Evolutionary conservation across 2,888 invertebrate genomes (phyloP).

Genomic region (Syrphus vitripennis): DNA sequence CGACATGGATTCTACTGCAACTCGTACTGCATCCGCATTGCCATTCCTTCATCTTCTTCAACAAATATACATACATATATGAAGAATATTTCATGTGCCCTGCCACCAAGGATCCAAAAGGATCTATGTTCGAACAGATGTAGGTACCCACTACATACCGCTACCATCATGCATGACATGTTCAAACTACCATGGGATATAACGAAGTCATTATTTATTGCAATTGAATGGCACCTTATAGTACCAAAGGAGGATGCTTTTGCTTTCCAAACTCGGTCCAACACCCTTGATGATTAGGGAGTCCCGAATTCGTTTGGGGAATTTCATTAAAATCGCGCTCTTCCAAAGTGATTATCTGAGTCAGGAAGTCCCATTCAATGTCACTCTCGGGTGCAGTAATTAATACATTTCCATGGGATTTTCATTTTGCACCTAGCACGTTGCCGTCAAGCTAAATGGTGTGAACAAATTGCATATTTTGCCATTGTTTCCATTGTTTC

Average conservation of each 20-base stretch:
- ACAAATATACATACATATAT: neutral
- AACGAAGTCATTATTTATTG: conserved; percentile 53
- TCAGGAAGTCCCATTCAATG: conserved; percentile 33
- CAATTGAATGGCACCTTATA: conserved; percentile 35
- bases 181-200: neutral
- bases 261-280: neutral
- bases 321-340: conserved; percentile 59
- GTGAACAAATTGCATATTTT: conserved; percentile 46
- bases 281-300: neutral
- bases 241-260: neutral
- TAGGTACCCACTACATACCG: too few relatives aligned
- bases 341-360: conserved; percentile 30
- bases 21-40: too few relatives aligned
- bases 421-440: conserved; percentile 9
- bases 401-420: conserved; percentile 55
- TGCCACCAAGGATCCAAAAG: neutral
- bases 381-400: conserved; percentile 42
- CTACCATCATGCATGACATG: neutral
- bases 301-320: conserved; percentile 11
- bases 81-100: conserved; percentile 3
- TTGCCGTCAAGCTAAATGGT: neutral
- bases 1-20: conserved; percentile 18
- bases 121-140: conserved; percentile 35
- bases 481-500: conserved; percentile 10
- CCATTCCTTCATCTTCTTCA: neutral